Percentiles rank a stretch among this genome's conserved stretches.
phyloP scores from a whole-genome alignment of 2,888 invertebrate genomes.

The Drosophila vallismaia region DNA sequence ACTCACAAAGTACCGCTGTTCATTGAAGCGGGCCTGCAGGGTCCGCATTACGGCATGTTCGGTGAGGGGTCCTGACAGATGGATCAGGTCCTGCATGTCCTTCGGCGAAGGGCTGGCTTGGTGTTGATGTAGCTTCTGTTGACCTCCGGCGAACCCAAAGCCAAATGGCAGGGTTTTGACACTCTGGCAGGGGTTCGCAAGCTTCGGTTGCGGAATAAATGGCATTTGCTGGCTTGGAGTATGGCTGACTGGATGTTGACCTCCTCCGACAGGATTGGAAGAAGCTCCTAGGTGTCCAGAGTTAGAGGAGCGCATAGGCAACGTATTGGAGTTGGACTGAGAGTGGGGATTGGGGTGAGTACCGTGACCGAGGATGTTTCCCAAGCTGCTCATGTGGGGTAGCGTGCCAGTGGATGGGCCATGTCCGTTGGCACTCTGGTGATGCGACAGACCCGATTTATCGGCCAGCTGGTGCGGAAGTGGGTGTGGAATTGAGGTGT shows the following conservation, averaged over 20 bases:
- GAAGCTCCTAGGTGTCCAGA: conserved; percentile 21
- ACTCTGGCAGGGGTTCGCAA: conserved; percentile 81
- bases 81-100: conserved; percentile 94
- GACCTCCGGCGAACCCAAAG: conserved; percentile 49
- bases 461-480: conserved; percentile 82
- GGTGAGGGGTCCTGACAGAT: conserved; percentile 95
- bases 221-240: conserved; percentile 61
- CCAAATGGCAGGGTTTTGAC: conserved; percentile 79
- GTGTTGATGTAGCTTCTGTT: conserved; percentile 37
- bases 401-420: conserved; percentile 36
- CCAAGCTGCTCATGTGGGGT: conserved; percentile 50
- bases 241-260: conserved; percentile 29
- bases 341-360: conserved; percentile 48
- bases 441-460: conserved; percentile 58
- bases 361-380: conserved; percentile 47
- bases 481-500: conserved; percentile 84
- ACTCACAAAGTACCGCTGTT: conserved; percentile 94
- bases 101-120: conserved; percentile 57
- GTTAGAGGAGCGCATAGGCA: conserved; percentile 38
- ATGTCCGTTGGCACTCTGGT: conserved; percentile 43
- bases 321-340: conserved; percentile 53
- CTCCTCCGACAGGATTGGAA: not conserved
- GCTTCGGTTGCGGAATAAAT: conserved; percentile 74
- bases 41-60: conserved; percentile 97
- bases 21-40: conserved; percentile 94